Evolutionary conservation across 2,113 vertebrate species (phyloP).

Genomic region (Miniopterus natalensis): DNA sequence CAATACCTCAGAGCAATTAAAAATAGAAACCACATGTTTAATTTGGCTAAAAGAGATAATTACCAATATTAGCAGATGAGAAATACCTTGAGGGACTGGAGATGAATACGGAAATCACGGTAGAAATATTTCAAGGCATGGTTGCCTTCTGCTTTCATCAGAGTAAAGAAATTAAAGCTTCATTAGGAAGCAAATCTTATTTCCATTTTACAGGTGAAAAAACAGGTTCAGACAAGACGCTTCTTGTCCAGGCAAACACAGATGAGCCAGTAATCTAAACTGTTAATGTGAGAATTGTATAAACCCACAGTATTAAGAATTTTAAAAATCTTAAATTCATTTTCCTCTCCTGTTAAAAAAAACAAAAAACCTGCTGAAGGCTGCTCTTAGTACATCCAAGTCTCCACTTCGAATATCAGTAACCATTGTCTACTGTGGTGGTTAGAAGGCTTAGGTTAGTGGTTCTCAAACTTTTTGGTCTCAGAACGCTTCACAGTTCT

Average conservation of each 20-base stretch:
- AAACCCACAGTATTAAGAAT: not conserved
- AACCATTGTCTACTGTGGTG: not conserved
- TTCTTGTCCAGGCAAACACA: not conserved
- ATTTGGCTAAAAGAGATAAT: constrained; percentile 64
- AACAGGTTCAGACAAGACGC: not conserved
- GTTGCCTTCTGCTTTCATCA: constrained; percentile 29
- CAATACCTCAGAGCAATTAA: constrained; percentile 45
- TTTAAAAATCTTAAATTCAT: not conserved
- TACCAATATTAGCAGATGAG: constrained; percentile 30
- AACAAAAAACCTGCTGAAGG: not conserved
- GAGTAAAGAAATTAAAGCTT: constrained; percentile 36
- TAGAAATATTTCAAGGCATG: constrained; percentile 12
- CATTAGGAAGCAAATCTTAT: constrained; percentile 24
- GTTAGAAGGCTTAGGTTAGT: not conserved
- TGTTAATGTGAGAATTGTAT: not conserved
- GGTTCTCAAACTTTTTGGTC: not conserved
- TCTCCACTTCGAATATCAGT: not conserved
- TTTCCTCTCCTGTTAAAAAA: constrained; percentile 3
- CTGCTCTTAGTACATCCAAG: not conserved
- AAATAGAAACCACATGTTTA: constrained; percentile 51
- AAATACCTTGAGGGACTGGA: constrained; percentile 16
- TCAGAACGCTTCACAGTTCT: not conserved
- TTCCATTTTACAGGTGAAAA: constrained; percentile 34
- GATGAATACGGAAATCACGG: constrained; percentile 38
- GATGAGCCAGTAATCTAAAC: not conserved